Base-by-base conservation (phyloP, 2,888 invertebrate genomes). In the Aspidapion aeneum region DNA sequence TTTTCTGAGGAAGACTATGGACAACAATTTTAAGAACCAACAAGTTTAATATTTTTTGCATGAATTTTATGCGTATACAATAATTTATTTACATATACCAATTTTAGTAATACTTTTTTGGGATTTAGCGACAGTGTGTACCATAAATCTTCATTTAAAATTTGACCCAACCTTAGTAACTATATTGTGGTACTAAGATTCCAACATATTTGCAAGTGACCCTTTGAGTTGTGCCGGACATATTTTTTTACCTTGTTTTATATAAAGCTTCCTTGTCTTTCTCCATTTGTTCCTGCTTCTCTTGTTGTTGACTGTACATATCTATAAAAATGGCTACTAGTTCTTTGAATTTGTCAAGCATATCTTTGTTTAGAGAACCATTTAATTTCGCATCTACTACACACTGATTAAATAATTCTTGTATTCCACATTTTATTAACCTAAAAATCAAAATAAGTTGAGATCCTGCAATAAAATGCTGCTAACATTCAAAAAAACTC, bases 221-320 rank as follows among this genome's bases (percentile, higher is more conserved):
- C n/a, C n/a, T n/a, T n/a, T n/a, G n/a, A n/a, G n/a, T n/a, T n/a
- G n/a, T n/a, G n/a, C n/a, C n/a, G n/a, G n/a, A n/a, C n/a, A n/a
- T n/a, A n/a, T 7, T 49, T 48, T 63, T 63, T 68, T 80, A 86
- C 85, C 86, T 89, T 9, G 87, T 89, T 62, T 88, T 87, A 77
- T 91, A 93, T 55, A 95, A 80, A 69, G 88, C 89, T 60, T 91
- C 91, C 63, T 91, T 89, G 70, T 93, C 93, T 59, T 85, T 84
- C 68, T 89, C 86, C 70, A 86, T 85, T 71, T 82, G 83, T 68
- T 87, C 86, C 18, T 85, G 84, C 21, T 87, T 86, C 57, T 86
- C 85, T 72, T 93, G 88, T 70, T 93, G 91, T 63, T 86, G 83
- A 72, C 88, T 87, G 94, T 96, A 96, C 0, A 87, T 81, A 60